Evolutionary conservation across 2,888 invertebrate genomes (phyloP).

Genomic region (Scaptomyza caliginosa): DNA sequence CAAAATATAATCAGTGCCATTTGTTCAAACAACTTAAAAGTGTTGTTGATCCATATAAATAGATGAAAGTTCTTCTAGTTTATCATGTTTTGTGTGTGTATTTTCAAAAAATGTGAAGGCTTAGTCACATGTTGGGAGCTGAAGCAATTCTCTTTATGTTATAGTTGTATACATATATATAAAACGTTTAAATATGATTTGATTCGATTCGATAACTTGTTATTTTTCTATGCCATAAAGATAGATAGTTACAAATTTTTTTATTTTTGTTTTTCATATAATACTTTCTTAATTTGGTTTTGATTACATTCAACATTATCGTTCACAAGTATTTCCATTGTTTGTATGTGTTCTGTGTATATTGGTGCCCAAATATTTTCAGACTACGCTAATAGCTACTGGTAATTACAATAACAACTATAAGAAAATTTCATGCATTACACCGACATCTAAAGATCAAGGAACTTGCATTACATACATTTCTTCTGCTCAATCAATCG

Average conservation of each 20-base stretch:
- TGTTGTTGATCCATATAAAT: constrained; percentile 49
- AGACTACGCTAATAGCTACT: constrained; percentile 67
- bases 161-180: constrained; percentile 66
- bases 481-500: background rate
- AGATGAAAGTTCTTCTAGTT: constrained; percentile 5
- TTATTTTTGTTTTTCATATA: constrained; percentile 42
- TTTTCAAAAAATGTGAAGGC: constrained; percentile 24
- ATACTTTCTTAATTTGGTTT: constrained; percentile 47
- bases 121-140: constrained; percentile 54
- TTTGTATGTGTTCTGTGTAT: constrained; percentile 54
- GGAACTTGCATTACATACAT: constrained; percentile 73
- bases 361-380: constrained; percentile 77
- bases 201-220: constrained; percentile 46
- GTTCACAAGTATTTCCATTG: constrained; percentile 1
- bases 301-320: constrained; percentile 12
- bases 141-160: constrained; percentile 60
- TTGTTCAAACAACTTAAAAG: constrained; percentile 69
- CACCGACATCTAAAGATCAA: constrained; percentile 42
- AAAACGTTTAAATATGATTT: constrained; percentile 60
- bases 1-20: constrained; percentile 71
- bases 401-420: constrained; percentile 63
- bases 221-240: constrained; percentile 38
- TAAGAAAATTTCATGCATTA: constrained; percentile 51
- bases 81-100: constrained; percentile 27
- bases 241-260: constrained; percentile 70